Percentiles rank a stretch among this genome's conserved stretches.
phyloP scores from a whole-genome alignment of 1,140 invertebrate genomes.

The Lasioglossum albipes region DNA sequence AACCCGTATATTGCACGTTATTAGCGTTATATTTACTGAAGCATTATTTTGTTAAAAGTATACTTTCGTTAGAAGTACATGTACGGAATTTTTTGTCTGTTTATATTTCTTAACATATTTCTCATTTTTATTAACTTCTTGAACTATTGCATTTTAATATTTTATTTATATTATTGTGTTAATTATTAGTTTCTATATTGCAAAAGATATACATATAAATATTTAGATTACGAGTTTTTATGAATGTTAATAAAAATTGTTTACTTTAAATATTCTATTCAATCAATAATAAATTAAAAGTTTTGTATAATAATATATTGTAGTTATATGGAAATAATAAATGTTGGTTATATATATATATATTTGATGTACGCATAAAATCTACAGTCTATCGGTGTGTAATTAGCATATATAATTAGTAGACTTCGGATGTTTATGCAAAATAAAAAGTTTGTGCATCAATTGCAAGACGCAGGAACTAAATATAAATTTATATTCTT shows the following conservation, averaged over 20 bases:
- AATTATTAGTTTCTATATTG: not conserved
- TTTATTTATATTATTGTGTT: no score
- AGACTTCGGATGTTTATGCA: no score
- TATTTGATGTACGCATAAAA: not conserved
- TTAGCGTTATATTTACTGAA: conserved; percentile 11
- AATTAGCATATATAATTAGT: no score
- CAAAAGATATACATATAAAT: not conserved
- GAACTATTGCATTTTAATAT: not conserved
- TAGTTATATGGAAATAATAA: no score
- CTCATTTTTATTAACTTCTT: not conserved
- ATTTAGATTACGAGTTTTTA: not conserved
- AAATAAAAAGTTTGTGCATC: no score
- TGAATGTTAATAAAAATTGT: not conserved
- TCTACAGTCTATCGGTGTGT: not conserved
- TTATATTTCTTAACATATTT: not conserved
- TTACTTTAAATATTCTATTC: not conserved
- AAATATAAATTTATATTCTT: no score
- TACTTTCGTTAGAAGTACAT: not conserved
- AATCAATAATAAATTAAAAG: not conserved
- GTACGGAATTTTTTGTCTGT: not conserved
- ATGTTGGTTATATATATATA: not conserved
- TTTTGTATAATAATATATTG: no score
- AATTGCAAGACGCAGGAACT: no score
- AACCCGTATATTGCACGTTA: conserved; percentile 19
- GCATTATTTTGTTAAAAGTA: not conserved